These are phyloP conservation scores for Prietella phreatophila DNA, from an alignment of 2,113 vertebrate species.

Conservation along the genomic window DNA sequence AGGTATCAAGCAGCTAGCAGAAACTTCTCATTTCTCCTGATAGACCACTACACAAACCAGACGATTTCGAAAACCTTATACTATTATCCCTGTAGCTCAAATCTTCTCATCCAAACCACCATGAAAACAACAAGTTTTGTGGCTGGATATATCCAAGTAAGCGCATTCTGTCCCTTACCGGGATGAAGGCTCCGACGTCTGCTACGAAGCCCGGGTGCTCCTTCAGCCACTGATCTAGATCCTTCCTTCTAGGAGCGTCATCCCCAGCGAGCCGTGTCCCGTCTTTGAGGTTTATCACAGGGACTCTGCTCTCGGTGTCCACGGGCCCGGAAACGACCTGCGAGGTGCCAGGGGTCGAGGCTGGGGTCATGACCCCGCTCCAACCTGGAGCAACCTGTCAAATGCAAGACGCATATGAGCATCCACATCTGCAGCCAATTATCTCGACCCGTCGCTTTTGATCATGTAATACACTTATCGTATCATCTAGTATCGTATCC, in stretches of 20 bases:
- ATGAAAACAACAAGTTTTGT: not conserved
- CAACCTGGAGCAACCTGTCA: slow-evolving; percentile 78
- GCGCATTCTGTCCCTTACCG: slow-evolving; percentile 71
- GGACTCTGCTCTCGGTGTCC: slow-evolving; percentile 87
- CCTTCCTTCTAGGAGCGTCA: slow-evolving; percentile 89
- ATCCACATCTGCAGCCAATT: not conserved
- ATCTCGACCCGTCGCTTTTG: not conserved
- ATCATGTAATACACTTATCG: too few relatives aligned
- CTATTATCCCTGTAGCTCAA: not conserved
- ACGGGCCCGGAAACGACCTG: slow-evolving; percentile 67
- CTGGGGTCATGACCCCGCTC: slow-evolving; percentile 72
- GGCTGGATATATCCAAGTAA: not conserved
- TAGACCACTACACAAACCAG: not conserved
- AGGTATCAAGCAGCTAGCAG: not conserved
- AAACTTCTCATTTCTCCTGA: not conserved
- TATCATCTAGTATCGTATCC: too few relatives aligned
- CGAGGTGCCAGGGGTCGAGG: slow-evolving; percentile 63
- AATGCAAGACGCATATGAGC: not conserved
- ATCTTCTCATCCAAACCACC: not conserved
- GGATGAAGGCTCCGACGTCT: slow-evolving; percentile 92
- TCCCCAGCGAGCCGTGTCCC: slow-evolving; percentile 95
- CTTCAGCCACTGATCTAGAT: slow-evolving; percentile 91
- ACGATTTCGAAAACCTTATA: not conserved
- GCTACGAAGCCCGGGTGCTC: slow-evolving; percentile 96
- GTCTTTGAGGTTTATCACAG: slow-evolving; percentile 96